Conservation (phyloP, 2,888 invertebrate species). For the Pyrgus malvae region DNA sequence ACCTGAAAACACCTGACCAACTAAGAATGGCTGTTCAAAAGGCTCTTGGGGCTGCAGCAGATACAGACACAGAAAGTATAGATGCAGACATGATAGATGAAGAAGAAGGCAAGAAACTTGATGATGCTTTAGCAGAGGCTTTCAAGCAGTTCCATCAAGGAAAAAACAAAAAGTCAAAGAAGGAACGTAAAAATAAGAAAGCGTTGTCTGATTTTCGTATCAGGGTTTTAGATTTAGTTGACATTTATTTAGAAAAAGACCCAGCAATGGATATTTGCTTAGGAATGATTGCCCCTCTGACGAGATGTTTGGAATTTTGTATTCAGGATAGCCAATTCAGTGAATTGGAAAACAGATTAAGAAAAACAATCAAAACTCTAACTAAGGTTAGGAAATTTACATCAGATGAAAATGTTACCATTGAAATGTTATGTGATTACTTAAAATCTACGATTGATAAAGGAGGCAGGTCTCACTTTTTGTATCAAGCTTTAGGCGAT, state of each 20-base stretch:
- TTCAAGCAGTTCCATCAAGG: conserved; percentile 84
- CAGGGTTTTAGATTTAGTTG: conserved; percentile 88
- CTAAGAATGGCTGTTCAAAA: conserved; percentile 86
- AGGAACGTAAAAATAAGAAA: conserved; percentile 84
- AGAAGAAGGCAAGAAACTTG: conserved; percentile 87
- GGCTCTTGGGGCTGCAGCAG: conserved; percentile 84
- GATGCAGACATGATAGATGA: conserved; percentile 89
- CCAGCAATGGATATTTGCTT: conserved; percentile 86
- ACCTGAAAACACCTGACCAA: conserved; percentile 86
- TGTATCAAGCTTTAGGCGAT: conserved; percentile 85
- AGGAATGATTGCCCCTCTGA: conserved; percentile 86
- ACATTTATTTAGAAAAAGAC: conserved; percentile 86
- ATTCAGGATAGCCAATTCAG: conserved; percentile 85
- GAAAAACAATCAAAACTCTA: conserved; percentile 83
- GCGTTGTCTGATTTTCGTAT: conserved; percentile 87
- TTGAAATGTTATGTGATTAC: conserved; percentile 77
- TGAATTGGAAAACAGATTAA: conserved; percentile 84
- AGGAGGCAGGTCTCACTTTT: conserved; percentile 83
- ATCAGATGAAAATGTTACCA: conserved; percentile 77
- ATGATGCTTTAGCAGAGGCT: conserved; percentile 87
- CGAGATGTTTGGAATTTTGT: conserved; percentile 86
- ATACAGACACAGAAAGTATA: conserved; percentile 85
- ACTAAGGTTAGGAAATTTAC: conserved; percentile 83
- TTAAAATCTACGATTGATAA: conserved; percentile 83
- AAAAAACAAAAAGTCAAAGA: conserved; percentile 76